Evolutionary conservation across 2,888 invertebrate species (phyloP).

Genomic region (Odontomyia ornata): DNA sequence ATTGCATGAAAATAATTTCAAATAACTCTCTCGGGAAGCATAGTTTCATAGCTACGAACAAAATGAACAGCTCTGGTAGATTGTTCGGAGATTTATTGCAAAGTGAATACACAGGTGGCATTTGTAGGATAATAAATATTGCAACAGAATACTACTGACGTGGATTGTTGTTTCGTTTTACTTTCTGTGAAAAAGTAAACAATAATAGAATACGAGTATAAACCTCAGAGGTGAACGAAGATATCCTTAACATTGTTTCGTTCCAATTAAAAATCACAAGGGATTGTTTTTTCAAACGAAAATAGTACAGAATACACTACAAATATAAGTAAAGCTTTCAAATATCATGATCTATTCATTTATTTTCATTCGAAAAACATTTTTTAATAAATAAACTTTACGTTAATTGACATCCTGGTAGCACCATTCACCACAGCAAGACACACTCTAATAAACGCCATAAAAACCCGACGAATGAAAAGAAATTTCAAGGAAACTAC

Average conservation of each 20-base stretch:
- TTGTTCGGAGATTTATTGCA: slow-evolving; percentile 16
- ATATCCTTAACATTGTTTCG: too few relatives aligned
- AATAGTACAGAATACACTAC: too few relatives aligned
- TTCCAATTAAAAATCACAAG: too few relatives aligned
- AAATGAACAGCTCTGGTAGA: not conserved
- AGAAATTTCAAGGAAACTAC: not conserved
- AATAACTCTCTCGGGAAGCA: not conserved
- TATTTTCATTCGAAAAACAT: too few relatives aligned
- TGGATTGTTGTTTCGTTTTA: too few relatives aligned
- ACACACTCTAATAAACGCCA: not conserved
- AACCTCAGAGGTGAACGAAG: too few relatives aligned
- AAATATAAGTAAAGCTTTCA: too few relatives aligned
- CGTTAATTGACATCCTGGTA: not conserved
- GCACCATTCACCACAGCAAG: not conserved
- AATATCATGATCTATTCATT: too few relatives aligned
- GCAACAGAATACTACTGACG: not conserved
- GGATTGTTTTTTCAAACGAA: too few relatives aligned
- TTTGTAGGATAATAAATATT: not conserved
- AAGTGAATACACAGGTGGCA: not conserved
- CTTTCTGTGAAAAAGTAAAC: too few relatives aligned
- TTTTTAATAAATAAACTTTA: not conserved
- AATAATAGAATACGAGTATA: too few relatives aligned
- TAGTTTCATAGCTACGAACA: not conserved
- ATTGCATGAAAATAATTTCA: not conserved
- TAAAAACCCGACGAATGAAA: slow-evolving; percentile 3